These are phyloP conservation scores for Marronus borbonicus DNA, from an alignment of 2,888 invertebrate species.

Conservation along the genomic window DNA sequence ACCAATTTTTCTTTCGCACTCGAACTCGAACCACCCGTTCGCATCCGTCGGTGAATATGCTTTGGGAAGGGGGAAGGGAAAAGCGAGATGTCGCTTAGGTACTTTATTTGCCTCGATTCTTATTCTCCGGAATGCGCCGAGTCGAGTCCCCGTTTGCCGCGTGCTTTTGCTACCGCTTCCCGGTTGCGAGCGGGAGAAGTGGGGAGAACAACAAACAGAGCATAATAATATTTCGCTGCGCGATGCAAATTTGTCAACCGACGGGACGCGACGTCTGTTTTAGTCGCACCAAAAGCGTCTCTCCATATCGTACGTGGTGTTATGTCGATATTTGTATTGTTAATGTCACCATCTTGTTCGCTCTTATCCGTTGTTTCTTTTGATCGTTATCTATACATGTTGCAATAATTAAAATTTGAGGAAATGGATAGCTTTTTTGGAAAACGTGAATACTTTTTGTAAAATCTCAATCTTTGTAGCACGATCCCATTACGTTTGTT, in stretches of 20 bases:
- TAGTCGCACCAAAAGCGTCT: not conserved
- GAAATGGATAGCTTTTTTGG: too few species aligned
- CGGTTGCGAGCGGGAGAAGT: not conserved
- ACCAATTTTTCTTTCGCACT: conserved; percentile 1
- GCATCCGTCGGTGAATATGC: not conserved
- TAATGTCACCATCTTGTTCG: not conserved
- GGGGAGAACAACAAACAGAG: not conserved
- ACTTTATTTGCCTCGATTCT: conserved; percentile 2
- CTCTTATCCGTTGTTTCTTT: too few species aligned
- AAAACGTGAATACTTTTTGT: too few species aligned
- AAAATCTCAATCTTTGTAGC: too few species aligned
- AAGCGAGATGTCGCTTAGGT: not conserved
- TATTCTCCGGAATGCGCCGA: not conserved
- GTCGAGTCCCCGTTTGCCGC: not conserved
- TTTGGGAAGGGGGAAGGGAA: not conserved
- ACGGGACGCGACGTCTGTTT: not conserved
- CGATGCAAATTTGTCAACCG: not conserved
- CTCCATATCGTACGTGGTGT: not conserved
- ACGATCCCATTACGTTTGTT: too few species aligned
- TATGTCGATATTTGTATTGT: conserved; percentile 9
- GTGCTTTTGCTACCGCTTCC: not conserved
- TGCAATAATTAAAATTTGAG: too few species aligned
- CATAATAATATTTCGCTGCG: not conserved
- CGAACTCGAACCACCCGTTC: not conserved
- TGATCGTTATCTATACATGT: too few species aligned